Conservation (phyloP, 2,888 invertebrate species). For the Parasteatoda lunata region DNA sequence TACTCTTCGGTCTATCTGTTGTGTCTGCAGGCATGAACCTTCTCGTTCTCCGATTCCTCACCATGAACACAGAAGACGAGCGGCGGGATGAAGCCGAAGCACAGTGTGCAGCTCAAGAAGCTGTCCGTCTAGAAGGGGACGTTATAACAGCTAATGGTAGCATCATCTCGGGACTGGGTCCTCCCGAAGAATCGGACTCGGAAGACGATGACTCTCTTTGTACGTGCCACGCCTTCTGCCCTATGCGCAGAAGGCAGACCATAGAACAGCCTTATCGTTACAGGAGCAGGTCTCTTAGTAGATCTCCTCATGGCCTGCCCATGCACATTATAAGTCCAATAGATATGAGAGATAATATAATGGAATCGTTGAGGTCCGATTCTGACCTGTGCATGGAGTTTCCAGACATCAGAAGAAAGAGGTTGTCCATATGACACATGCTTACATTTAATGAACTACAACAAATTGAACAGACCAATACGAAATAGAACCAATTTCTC, state of each 20-base stretch:
- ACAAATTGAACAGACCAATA: conserved; percentile 36
- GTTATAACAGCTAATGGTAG: conserved; percentile 81
- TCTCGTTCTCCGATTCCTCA: conserved; percentile 96
- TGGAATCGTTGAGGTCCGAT: conserved; percentile 57
- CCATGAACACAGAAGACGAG: conserved; percentile 97
- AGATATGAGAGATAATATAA: conserved; percentile 57
- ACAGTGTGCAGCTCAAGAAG: conserved; percentile 92
- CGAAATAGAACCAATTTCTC: no score
- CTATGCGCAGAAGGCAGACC: conserved; percentile 74
- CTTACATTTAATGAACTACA: conserved; percentile 61
- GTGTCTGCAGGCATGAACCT: conserved; percentile 99
- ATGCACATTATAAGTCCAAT: conserved; percentile 61
- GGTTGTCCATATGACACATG: conserved; percentile 67
- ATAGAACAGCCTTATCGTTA: conserved; percentile 60
- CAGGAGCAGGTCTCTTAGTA: conserved; percentile 56
- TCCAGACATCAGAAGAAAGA: conserved; percentile 62
- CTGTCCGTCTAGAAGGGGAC: conserved; percentile 96
- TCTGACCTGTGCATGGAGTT: conserved; percentile 61
- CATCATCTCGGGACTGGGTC: conserved; percentile 70
- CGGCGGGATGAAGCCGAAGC: conserved; percentile 96
- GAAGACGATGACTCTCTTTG: conserved; percentile 81
- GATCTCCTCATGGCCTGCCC: conserved; percentile 50
- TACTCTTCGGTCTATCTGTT: conserved; percentile 97
- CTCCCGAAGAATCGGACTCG: conserved; percentile 70
- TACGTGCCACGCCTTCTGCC: conserved; percentile 80